Conservation (phyloP, 2,113 vertebrate genomes). For the Thalassarche chlororhynchos region DNA sequence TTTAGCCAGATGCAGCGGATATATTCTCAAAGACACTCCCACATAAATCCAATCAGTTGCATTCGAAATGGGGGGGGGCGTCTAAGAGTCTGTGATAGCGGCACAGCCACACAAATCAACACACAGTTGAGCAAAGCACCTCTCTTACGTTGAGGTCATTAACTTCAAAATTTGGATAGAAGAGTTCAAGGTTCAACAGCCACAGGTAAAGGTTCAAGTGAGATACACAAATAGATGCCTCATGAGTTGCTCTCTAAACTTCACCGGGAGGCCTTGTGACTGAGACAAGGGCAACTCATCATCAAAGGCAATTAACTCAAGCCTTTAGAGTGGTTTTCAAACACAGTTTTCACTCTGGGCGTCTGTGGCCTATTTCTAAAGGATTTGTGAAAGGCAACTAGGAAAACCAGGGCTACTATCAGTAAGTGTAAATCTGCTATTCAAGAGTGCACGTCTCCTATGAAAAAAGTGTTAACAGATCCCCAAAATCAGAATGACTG, state of each 20-base stretch:
- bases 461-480: not conserved
- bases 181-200: not conserved
- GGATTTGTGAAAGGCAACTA: not conserved
- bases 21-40: not conserved
- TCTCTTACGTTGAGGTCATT: accelerated
- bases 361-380: not conserved
- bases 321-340: not conserved
- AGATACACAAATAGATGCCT: not conserved
- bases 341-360: not conserved
- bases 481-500: not conserved
- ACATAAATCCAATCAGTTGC: not conserved
- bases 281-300: not conserved
- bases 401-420: not conserved
- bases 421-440: not conserved
- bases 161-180: not conserved
- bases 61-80: not conserved
- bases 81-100: not conserved
- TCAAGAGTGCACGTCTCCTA: accelerated
- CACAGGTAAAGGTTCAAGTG: not conserved
- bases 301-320: not conserved
- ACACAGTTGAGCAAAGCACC: not conserved
- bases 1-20: not conserved
- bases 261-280: not conserved
- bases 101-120: not conserved
- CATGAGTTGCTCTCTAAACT: not conserved